A percentile compares a stretch with the other conserved stretches of the same genome.
Conservation (phyloP, 2,113 vertebrate species). For the Willisornis vidua region DNA sequence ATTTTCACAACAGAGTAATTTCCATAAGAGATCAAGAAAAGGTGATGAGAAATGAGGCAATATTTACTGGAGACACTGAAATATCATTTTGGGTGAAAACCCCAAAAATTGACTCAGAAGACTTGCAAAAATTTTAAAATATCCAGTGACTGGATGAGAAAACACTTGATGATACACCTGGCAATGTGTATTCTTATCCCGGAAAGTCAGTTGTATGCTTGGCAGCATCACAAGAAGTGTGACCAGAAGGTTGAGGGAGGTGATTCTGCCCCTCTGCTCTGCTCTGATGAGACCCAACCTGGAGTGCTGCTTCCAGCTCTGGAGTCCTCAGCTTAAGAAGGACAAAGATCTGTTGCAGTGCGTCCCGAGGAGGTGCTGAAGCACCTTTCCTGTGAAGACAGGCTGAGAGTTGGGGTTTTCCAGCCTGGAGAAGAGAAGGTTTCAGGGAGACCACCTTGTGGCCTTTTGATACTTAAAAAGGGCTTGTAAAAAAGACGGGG, state of each 20-base stretch:
- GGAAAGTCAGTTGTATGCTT: neutral
- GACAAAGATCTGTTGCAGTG: neutral
- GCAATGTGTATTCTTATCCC: neutral
- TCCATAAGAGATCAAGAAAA: neutral
- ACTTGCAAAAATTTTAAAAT: neutral
- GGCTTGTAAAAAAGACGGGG: neutral
- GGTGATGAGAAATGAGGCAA: neutral
- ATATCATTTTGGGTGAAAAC: neutral
- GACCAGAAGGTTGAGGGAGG: neutral
- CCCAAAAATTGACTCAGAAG: neutral
- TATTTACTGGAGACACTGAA: neutral
- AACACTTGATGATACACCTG: neutral
- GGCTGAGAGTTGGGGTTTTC: neutral
- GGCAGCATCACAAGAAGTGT: neutral
- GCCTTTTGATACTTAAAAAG: neutral
- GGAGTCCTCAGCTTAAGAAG: neutral
- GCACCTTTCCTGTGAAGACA: neutral
- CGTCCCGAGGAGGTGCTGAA: neutral
- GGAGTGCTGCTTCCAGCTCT: neutral
- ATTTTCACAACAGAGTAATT: neutral
- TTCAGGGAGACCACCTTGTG: neutral
- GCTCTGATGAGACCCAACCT: neutral
- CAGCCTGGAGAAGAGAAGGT: neutral
- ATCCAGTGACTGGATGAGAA: neutral
- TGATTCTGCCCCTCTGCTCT: neutral